phyloP scores from a whole-genome alignment of 2,888 invertebrate genomes.

The Fissipunctia ypsillon region DNA sequence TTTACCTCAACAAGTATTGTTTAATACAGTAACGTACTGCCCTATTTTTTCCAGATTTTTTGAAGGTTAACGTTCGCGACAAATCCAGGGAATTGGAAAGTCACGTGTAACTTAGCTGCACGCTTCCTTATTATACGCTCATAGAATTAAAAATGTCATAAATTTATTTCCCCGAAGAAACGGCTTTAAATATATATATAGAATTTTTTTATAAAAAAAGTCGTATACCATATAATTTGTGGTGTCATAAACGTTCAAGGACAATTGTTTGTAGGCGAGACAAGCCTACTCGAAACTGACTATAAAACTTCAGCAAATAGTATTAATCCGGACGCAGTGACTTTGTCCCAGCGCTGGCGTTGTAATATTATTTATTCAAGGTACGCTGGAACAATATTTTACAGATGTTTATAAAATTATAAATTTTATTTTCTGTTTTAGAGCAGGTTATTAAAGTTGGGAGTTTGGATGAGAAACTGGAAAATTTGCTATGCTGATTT shows the following conservation, averaged over 20 bases:
- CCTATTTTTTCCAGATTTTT: slow-evolving; percentile 3
- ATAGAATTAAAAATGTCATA: slow-evolving; percentile 55
- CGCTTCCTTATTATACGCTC: slow-evolving; percentile 53
- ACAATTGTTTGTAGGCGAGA: slow-evolving; percentile 68
- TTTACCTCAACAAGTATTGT: neutral
- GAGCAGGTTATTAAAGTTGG: neutral
- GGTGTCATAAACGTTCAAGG: slow-evolving; percentile 64
- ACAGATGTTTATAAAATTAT: slow-evolving; percentile 1
- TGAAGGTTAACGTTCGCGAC: slow-evolving; percentile 4
- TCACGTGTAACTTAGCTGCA: slow-evolving; percentile 21
- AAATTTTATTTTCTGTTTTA: slow-evolving; percentile 9
- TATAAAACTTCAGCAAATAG: slow-evolving; percentile 71
- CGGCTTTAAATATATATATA: slow-evolving; percentile 19
- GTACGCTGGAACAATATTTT: slow-evolving; percentile 26
- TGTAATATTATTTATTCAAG: slow-evolving; percentile 36
- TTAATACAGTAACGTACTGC: neutral
- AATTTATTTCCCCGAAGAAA: slow-evolving; percentile 54
- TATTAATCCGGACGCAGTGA: slow-evolving; percentile 66
- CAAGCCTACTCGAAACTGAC: slow-evolving; percentile 74
- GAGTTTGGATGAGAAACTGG: neutral
- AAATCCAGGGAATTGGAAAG: neutral
- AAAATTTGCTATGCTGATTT: neutral
- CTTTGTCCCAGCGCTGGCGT: slow-evolving; percentile 67
- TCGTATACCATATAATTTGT: slow-evolving; percentile 64
- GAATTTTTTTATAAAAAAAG: slow-evolving; percentile 43